Conservation (phyloP, 2,797 vertebrate genomes). For the Anisognathus igniventris region DNA sequence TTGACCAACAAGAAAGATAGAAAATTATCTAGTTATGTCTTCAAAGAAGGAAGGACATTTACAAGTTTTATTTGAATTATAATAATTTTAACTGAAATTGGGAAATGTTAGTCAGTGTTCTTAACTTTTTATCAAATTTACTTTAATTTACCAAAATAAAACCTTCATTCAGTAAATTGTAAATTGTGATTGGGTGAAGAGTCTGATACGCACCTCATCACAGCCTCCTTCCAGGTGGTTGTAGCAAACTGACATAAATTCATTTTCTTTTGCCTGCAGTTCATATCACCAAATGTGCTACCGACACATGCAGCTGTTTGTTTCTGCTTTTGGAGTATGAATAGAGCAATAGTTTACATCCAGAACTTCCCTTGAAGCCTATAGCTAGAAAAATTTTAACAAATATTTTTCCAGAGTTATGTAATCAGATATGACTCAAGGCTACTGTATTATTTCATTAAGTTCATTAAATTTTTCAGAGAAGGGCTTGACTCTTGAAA, state of each 20-base stretch:
- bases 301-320: not conserved
- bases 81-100: not conserved
- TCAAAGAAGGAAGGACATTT: not conserved
- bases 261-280: not conserved
- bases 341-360: not conserved
- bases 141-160: not conserved
- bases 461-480: not conserved
- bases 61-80: not conserved
- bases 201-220: not conserved
- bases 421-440: not conserved
- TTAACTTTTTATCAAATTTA: not conserved
- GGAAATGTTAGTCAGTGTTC: not conserved
- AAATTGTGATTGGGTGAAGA: not conserved
- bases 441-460: not conserved
- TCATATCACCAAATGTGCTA: not conserved
- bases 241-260: not conserved
- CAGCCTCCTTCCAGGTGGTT: not conserved
- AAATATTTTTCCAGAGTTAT: not conserved
- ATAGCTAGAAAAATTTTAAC: not conserved
- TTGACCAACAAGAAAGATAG: not conserved
- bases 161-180: not conserved
- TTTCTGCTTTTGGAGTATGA: not conserved
- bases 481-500: not conserved
- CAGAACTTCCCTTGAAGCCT: not conserved
- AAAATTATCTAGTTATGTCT: not conserved